Conservation (phyloP, 1,140 invertebrate genomes). For the Philaenus spumarius region DNA sequence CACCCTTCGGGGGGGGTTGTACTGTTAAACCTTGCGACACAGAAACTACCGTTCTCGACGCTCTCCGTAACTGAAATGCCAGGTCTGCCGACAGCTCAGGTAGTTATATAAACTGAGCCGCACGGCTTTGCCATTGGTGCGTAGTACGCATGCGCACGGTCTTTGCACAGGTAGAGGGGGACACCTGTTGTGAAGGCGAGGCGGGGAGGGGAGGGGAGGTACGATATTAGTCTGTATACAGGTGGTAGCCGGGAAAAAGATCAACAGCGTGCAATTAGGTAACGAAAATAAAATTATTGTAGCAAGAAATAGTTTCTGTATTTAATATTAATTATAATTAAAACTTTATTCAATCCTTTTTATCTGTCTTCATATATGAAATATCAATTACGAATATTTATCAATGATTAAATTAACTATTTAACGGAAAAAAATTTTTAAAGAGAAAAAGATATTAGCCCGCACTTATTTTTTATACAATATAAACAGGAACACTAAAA, state of each 20-base stretch:
- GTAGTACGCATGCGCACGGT: neutral
- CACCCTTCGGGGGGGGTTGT: constrained; percentile 13
- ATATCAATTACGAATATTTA: no score
- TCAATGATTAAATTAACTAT: no score
- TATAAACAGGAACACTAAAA: no score
- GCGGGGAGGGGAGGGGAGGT: neutral
- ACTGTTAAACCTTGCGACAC: neutral
- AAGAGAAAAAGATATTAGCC: no score
- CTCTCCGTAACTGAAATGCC: constrained; percentile 1
- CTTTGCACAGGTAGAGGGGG: neutral
- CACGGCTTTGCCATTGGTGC: neutral
- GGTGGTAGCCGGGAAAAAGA: neutral
- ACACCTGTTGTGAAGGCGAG: neutral
- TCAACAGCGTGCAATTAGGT: neutral
- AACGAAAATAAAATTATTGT: no score
- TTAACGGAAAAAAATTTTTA: no score
- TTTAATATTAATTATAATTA: no score
- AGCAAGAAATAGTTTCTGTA: no score
- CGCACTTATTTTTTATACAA: no score
- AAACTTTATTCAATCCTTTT: no score
- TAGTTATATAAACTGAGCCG: constrained; percentile 11
- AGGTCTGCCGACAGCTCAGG: neutral
- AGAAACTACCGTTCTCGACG: constrained; percentile 1
- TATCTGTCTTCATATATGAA: no score
- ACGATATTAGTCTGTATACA: neutral